These are phyloP conservation scores for Cantharis lateralis DNA, from an alignment of 2,888 invertebrate species.

Conservation along the genomic window DNA sequence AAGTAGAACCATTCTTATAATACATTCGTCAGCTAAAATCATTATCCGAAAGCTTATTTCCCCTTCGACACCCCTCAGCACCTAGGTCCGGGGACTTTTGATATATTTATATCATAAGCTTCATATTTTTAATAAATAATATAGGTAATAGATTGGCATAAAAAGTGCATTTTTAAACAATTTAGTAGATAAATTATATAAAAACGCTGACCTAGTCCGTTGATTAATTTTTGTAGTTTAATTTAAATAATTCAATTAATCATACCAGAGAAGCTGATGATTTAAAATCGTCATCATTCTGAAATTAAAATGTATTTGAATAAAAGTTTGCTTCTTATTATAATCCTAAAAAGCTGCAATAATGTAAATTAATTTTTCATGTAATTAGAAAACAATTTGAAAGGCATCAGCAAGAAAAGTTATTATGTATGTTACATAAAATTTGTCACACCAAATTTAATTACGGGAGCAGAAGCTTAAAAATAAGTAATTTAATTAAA, in stretches of 20 bases:
- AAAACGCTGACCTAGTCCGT: neutral
- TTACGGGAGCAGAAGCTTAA: neutral
- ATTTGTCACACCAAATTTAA: neutral
- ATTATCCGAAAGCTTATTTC: too few species aligned
- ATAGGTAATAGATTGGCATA: neutral
- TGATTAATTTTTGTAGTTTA: neutral
- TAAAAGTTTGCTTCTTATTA: too few species aligned
- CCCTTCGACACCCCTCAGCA: too few species aligned
- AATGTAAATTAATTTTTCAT: neutral
- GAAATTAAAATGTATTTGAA: neutral
- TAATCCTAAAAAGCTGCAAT: too few species aligned
- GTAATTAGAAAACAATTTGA: neutral
- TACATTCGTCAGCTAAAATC: too few species aligned
- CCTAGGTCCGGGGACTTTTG: too few species aligned
- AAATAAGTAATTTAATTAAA: neutral
- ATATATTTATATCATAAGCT: too few species aligned
- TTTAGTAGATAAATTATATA: neutral
- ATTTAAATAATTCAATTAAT: neutral
- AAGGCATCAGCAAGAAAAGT: neutral
- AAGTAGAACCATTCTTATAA: too few species aligned
- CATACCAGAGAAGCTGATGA: neutral
- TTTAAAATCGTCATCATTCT: neutral
- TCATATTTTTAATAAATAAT: too few species aligned
- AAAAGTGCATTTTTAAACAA: neutral
- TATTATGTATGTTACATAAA: neutral